These are phyloP conservation scores for Baccha elongata DNA, from an alignment of 2,888 invertebrate genomes.

Conservation along the genomic window DNA sequence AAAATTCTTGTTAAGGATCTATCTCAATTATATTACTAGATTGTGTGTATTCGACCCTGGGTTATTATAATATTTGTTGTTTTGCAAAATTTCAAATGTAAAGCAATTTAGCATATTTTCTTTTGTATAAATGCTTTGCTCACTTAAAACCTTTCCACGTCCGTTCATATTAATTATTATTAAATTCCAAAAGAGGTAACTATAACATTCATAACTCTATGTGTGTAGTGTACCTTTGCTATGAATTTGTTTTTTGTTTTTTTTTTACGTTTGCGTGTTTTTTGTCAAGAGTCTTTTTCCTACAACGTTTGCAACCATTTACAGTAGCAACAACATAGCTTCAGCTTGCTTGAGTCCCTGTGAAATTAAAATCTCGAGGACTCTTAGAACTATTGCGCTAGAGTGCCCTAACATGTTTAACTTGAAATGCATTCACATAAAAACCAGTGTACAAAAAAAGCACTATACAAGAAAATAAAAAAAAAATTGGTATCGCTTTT, in stretches of 20 bases:
- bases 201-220: too few relatives aligned
- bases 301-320: slow-evolving; percentile 38
- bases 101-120: not conserved
- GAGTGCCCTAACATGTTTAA: slow-evolving; percentile 61
- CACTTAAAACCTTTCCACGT: slow-evolving; percentile 18
- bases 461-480: slow-evolving; percentile 15
- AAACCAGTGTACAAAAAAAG: slow-evolving; percentile 15
- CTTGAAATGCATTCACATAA: slow-evolving; percentile 56
- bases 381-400: slow-evolving; percentile 46
- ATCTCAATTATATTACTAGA: slow-evolving; percentile 2
- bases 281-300: slow-evolving; percentile 26
- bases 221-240: too few relatives aligned
- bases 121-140: not conserved
- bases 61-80: not conserved
- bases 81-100: not conserved
- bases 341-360: slow-evolving; percentile 46
- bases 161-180: slow-evolving; percentile 51
- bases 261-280: slow-evolving; percentile 11
- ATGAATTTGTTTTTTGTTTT: too few relatives aligned
- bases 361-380: slow-evolving; percentile 61
- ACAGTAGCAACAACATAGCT: slow-evolving; percentile 11
- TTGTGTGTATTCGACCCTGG: not conserved
- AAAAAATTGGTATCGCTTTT: slow-evolving; percentile 42
- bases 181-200: slow-evolving; percentile 25
- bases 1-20: not conserved